Conservation (phyloP, 2,113 vertebrate genomes). For the Scytalopus superciliaris region DNA sequence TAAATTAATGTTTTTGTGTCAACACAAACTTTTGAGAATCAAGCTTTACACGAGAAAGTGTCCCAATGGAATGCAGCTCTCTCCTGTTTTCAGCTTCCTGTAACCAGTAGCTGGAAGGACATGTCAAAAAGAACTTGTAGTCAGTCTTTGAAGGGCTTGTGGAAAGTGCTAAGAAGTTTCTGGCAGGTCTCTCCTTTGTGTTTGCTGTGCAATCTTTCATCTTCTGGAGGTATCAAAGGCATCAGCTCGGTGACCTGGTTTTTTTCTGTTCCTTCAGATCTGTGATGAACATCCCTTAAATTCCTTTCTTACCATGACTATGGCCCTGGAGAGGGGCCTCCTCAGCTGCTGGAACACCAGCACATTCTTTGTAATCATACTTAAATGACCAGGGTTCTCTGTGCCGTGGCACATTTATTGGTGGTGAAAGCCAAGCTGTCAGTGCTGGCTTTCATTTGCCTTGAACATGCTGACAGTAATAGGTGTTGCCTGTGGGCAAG, state of each 20-base stretch:
- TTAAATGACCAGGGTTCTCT: neutral
- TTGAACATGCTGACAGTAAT: neutral
- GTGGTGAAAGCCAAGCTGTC: neutral
- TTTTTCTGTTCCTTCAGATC: neutral
- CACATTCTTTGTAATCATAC: neutral
- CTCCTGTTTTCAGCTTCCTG: neutral
- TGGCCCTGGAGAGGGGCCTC: neutral
- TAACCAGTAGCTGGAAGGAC: neutral
- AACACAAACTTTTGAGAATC: neutral
- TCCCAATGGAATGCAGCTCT: neutral
- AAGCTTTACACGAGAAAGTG: neutral
- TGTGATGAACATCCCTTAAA: neutral
- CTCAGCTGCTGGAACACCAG: neutral
- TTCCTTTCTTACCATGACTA: neutral
- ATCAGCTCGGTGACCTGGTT: neutral
- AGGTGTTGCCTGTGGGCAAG: neutral
- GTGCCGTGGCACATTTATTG: neutral
- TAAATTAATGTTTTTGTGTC: neutral
- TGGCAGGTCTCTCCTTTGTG: neutral
- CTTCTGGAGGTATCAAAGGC: neutral
- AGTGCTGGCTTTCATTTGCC: neutral
- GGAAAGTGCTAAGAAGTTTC: neutral
- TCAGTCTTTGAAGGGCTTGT: neutral
- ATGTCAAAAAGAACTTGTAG: neutral
- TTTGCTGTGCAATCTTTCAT: neutral